A percentile compares a stretch with the other conserved stretches of the same genome.
phyloP scores from a whole-genome alignment of 2,113 vertebrate species.

The Gadus macrocephalus region DNA sequence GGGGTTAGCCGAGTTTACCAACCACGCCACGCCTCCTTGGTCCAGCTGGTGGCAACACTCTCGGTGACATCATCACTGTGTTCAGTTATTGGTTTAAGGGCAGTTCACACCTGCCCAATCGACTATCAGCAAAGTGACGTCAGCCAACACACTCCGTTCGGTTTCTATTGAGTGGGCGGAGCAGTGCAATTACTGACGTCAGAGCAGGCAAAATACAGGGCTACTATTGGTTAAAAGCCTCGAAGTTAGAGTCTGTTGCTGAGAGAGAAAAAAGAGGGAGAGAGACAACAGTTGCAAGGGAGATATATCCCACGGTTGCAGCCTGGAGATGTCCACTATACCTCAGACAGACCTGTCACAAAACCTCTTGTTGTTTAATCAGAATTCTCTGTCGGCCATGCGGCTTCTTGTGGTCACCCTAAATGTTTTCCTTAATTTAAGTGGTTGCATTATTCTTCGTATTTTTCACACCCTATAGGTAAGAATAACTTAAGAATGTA shows the following conservation, averaged over 20 bases:
- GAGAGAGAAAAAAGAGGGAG: conserved; percentile 69
- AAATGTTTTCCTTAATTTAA: not conserved
- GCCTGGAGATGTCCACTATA: conserved; percentile 3
- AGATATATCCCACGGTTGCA: conserved; percentile 32
- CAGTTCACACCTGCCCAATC: conserved; percentile 61
- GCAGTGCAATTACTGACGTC: conserved; percentile 53
- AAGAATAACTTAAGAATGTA: not conserved
- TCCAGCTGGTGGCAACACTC: conserved; percentile 84
- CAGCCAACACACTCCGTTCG: conserved; percentile 56
- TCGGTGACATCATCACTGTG: conserved; percentile 73
- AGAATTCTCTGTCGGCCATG: not conserved
- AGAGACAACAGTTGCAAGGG: conserved; percentile 22
- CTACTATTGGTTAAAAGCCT: conserved; percentile 63
- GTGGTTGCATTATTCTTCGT: not conserved
- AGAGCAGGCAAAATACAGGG: conserved; percentile 33
- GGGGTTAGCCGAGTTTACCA: conserved; percentile 72
- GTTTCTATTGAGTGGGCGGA: conserved; percentile 59
- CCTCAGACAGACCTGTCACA: conserved; percentile 19
- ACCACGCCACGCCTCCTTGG: conserved; percentile 70
- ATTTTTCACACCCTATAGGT: not conserved
- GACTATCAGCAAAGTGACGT: conserved; percentile 64
- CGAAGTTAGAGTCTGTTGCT: conserved; percentile 78
- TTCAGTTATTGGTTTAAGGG: conserved; percentile 63
- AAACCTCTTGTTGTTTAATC: not conserved
- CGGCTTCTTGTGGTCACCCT: not conserved